These are phyloP conservation scores for Temnothorax ravouxi DNA, from an alignment of 2,888 invertebrate genomes.

Conservation along the genomic window DNA sequence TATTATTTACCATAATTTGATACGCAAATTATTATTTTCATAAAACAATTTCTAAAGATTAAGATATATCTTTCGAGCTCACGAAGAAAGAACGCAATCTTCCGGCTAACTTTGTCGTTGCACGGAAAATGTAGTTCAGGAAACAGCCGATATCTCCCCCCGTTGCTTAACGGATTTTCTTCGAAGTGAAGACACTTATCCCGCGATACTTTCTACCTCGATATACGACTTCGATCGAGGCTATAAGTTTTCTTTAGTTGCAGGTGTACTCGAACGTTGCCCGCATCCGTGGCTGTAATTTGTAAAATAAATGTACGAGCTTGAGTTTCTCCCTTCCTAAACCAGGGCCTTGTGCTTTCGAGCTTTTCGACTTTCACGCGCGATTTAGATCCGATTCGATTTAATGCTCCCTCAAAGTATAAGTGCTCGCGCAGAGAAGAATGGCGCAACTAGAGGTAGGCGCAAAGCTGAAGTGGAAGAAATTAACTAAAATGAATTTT, in stretches of 20 bases:
- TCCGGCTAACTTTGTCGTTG: conserved; percentile 33
- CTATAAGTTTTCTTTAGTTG: conserved; percentile 69
- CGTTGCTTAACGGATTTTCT: conserved; percentile 54
- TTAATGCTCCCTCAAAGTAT: conserved; percentile 46
- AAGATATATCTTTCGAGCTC: not conserved
- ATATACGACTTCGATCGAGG: conserved; percentile 71
- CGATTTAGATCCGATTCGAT: conserved; percentile 62
- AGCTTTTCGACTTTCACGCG: conserved; percentile 52
- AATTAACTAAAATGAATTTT: not conserved
- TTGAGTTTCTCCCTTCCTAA: conserved; percentile 61
- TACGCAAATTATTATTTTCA: not conserved
- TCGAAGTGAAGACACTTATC: conserved; percentile 64
- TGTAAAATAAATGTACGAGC: conserved; percentile 69
- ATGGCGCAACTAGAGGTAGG: not conserved
- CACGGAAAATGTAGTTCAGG: conserved; percentile 42
- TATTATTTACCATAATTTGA: not conserved
- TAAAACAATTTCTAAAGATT: not conserved
- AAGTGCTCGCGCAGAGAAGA: conserved; percentile 17
- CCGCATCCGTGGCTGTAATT: conserved; percentile 68
- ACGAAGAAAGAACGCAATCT: conserved; percentile 21
- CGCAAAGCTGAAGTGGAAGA: not conserved
- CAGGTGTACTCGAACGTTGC: conserved; percentile 71
- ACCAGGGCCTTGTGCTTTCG: conserved; percentile 56
- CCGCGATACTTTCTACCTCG: conserved; percentile 61
- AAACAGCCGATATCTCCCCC: conserved; percentile 46